Conservation (phyloP, 2,797 vertebrate genomes). For the Hephaestus fuliginosus region DNA sequence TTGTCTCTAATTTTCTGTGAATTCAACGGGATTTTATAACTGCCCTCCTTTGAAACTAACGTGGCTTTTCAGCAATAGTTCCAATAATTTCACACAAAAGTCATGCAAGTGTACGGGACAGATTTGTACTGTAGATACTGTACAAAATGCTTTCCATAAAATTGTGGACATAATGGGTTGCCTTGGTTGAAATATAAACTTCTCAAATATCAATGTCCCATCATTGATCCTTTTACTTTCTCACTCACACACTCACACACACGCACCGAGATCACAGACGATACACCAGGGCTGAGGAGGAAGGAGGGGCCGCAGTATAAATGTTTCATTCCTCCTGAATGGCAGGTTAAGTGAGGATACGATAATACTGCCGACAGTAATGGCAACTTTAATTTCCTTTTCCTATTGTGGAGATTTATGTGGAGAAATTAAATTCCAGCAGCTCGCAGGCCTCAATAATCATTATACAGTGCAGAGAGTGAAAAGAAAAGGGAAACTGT, state of each 20-base stretch:
- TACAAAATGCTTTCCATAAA: neutral
- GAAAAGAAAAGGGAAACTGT: constrained; percentile 63
- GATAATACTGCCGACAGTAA: constrained; percentile 87
- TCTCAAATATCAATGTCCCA: constrained; percentile 49
- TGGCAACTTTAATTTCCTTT: constrained; percentile 90
- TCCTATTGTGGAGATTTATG: constrained; percentile 88
- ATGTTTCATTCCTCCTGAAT: constrained; percentile 87
- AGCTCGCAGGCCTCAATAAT: constrained; percentile 83
- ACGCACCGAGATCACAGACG: constrained; percentile 40
- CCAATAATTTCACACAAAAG: neutral
- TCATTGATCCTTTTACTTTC: constrained; percentile 18
- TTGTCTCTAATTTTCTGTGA: neutral
- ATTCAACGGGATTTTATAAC: neutral
- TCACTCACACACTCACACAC: constrained; percentile 32
- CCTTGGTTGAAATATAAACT: constrained; percentile 32
- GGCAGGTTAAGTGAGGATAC: constrained; percentile 89
- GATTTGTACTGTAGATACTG: neutral
- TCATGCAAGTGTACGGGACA: neutral
- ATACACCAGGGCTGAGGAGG: constrained; percentile 35
- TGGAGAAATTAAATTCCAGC: constrained; percentile 87
- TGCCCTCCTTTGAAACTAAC: neutral
- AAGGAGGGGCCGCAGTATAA: constrained; percentile 72
- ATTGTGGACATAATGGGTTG: constrained; percentile 1
- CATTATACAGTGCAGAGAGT: constrained; percentile 65
- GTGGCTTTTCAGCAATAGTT: neutral